Evolutionary conservation across 2,113 vertebrate species (phyloP).

Genomic region (Alosa alosa): DNA sequence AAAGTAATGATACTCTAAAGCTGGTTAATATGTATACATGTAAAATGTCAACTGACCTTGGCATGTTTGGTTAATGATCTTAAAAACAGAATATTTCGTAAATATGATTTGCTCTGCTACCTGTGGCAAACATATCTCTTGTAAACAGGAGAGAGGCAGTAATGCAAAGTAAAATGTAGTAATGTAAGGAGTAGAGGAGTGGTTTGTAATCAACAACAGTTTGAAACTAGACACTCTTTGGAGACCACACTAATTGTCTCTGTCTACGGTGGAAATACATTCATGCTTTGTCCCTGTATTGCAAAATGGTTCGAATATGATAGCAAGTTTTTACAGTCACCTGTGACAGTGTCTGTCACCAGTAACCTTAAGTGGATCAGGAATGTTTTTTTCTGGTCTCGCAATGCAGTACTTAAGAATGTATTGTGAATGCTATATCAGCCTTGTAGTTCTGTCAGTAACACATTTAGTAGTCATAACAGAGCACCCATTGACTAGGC

Average conservation of each 20-base stretch:
- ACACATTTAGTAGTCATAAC: background rate
- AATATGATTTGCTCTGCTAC: background rate
- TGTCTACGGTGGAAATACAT: background rate
- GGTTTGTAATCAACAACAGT: conserved; percentile 42
- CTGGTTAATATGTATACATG: background rate
- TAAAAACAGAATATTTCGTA: background rate
- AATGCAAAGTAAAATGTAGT: background rate
- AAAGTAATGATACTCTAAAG: background rate
- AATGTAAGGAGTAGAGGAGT: conserved; percentile 38
- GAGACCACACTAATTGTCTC: conserved; percentile 1
- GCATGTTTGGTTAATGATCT: background rate
- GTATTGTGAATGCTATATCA: background rate
- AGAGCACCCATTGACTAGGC: background rate
- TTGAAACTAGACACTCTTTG: conserved; percentile 46
- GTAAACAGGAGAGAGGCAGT: conserved; percentile 1
- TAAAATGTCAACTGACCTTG: background rate
- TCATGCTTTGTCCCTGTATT: background rate
- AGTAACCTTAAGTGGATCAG: background rate
- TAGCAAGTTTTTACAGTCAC: too few relatives aligned
- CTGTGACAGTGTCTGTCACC: background rate
- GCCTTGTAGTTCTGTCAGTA: background rate
- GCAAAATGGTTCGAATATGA: background rate
- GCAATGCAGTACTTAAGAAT: background rate
- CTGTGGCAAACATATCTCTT: background rate
- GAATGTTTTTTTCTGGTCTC: background rate